Percentiles rank a stretch among this genome's conserved stretches.
Evolutionary conservation across 2,797 vertebrate species (phyloP).

Genomic region (Myiotriccus ornatus): DNA sequence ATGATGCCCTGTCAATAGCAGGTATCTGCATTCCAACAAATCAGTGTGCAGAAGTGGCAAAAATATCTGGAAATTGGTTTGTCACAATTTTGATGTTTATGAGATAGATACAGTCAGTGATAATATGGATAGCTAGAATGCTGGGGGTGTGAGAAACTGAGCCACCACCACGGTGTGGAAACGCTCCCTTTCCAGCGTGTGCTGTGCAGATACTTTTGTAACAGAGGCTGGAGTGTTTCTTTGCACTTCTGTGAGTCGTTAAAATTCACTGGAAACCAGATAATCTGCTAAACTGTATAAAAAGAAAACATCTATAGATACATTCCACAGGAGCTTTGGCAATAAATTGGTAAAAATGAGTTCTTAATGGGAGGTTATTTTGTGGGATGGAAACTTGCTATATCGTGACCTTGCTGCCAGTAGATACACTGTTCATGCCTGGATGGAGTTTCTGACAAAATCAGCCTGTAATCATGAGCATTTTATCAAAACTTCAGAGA

Average conservation of each 20-base stretch:
- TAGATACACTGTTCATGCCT: conserved; percentile 55
- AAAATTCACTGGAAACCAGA: neutral
- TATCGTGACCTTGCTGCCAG: conserved; percentile 56
- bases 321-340: neutral
- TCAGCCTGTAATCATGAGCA: conserved; percentile 60
- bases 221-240: neutral
- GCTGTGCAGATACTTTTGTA: neutral
- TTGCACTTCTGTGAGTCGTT: neutral
- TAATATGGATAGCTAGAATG: neutral
- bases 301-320: neutral
- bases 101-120: neutral
- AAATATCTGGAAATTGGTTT: neutral
- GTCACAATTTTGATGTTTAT: neutral
- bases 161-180: neutral
- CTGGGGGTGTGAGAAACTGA: neutral
- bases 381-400: conserved; percentile 11
- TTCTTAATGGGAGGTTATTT: conserved; percentile 22
- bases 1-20: neutral
- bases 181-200: neutral
- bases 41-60: neutral
- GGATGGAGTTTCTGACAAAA: conserved; percentile 68
- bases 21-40: neutral
- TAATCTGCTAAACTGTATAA: neutral
- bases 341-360: conserved; percentile 45
- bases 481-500: conserved; percentile 64